Evolutionary conservation across 2,113 vertebrate genomes (phyloP), one percentile per base, ranked within the genome.

Genomic region (Thryonomys swinderianus): DNA sequence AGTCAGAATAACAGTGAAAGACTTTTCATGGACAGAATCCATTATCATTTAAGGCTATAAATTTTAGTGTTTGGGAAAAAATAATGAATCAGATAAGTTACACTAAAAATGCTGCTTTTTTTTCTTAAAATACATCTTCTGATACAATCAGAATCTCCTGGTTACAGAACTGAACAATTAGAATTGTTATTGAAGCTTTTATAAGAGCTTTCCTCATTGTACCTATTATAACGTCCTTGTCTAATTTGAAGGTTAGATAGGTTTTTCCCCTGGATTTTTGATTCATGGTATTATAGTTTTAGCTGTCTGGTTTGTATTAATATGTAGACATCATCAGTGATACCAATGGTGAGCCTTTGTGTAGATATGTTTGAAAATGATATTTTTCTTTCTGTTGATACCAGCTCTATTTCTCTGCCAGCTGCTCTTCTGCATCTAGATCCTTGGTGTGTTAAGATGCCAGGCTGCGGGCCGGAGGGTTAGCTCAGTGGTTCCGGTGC

Each of bases 51-150:
- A 79, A 66, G 61, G 23, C 21, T 53, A 34, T 88, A 81, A 87
- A 74, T 81, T 85, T 13, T 5, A 42, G 55, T 76, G 45, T 96
- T 95, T 45, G 34, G 42, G 51, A 90, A 85, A 94, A 94, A 79
- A 45, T 27, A 93, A 79, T 11, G 32, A 86, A 62, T 91, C 74
- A 71, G 64, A 76, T 62, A 78, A 42, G 18, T 85, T 48, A 67
- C 48, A 45, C 45, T 17, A 61, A 48, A 55, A 85, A 5, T 78
- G 51, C 45, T 74, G 37, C 45, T 32, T 51, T 88, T 57, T 45
- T 61, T 61, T 85, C 23, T n/a, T 91, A 91, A 51, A 82, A 88
- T 11, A 37, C 3, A 30, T 10, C n/a, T 76, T 88, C 88, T 59
- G 37, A 37, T 27, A 67, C 62, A 71, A 51, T 14, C 48, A 62